Base-by-base conservation (phyloP, 1,140 invertebrate genomes). In the Temnothorax longispinosus region DNA sequence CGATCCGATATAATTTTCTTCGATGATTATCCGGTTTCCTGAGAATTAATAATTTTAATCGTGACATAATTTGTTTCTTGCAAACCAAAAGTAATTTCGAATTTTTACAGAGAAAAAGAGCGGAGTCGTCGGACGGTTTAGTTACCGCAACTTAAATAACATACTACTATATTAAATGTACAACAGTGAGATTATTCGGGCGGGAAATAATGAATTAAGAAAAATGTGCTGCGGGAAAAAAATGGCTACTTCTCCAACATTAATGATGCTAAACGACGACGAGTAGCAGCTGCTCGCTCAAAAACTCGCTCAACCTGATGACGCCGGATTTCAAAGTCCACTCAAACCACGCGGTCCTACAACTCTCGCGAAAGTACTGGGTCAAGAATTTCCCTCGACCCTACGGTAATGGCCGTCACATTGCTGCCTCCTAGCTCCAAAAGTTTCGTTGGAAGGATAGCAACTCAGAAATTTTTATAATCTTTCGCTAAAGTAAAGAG, bases 371-470 rank as follows among this genome's bases (percentile, higher is more conserved):
- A 35, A 82, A 82, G 67, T 82, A 82, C 52, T 74, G 80, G 80
- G 80, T 84, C 80, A 84, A 84, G 80, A 84, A 74, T 84, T 84
- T 84, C 41, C 69, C 41, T 84, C 54, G 27, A 56, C 27, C n/a
- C 32, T 75, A 74, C 62, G 41, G 38, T 75, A 60, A 84, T 84
- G 69, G 27, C 44, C 18, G 41, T 47, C 6, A 58, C 52, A 58
- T 72, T 60, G 4, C 52, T 56, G 13, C 13, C 41, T 32, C 13
- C 18, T 41, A 5, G 38, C 38, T 67, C 8, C 11, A 44, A 56
- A 80, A 84, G 54, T 84, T 84, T 60, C 18, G 38, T 27, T 13
- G n/a, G 15, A 1, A 38, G 3, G 21, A n/a, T 60, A n/a, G 58
- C 52, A 13, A 74, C 32, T 84, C 54, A 38, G 62, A 62, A 47